phyloP scores from a whole-genome alignment of 2,888 invertebrate species.

The Idaea straminata region DNA sequence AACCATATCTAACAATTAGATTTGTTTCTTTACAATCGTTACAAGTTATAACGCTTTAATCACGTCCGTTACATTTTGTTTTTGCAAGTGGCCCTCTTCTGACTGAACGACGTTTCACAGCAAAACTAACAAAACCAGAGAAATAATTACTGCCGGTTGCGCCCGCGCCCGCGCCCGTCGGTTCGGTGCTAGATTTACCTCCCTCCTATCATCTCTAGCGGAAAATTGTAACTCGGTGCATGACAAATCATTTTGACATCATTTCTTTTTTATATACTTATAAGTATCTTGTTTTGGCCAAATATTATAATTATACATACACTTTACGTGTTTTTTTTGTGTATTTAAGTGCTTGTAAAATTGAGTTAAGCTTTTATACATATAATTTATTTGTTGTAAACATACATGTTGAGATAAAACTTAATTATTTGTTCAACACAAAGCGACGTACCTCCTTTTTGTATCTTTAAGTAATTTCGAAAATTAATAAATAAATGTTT shows the following conservation, averaged over 20 bases:
- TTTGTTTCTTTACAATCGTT: too few species aligned
- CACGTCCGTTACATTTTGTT: too few species aligned
- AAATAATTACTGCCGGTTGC: background rate
- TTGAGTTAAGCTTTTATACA: slow-evolving; percentile 1
- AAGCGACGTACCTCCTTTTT: slow-evolving; percentile 61
- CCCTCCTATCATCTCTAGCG: background rate
- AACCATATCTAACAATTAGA: too few species aligned
- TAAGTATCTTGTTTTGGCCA: slow-evolving; percentile 9
- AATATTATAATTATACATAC: slow-evolving; percentile 14
- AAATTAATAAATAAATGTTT: slow-evolving; percentile 58
- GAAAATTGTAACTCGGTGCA: background rate
- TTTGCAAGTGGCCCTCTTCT: too few species aligned
- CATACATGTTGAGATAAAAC: slow-evolving; percentile 44
- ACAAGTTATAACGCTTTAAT: too few species aligned
- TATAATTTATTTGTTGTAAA: slow-evolving; percentile 12
- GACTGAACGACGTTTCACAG: background rate
- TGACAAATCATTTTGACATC: background rate
- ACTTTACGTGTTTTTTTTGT: background rate
- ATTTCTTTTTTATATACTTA: background rate
- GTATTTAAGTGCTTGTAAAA: slow-evolving; percentile 7
- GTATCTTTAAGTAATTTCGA: slow-evolving; percentile 54
- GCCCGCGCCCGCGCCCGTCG: too few species aligned
- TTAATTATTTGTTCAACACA: slow-evolving; percentile 55
- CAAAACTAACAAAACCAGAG: background rate
- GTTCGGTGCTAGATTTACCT: background rate